Evolutionary conservation across 2,888 invertebrate genomes (phyloP), one percentile per base, ranked within the genome.

Genomic region (Muschampia plurimacula): DNA sequence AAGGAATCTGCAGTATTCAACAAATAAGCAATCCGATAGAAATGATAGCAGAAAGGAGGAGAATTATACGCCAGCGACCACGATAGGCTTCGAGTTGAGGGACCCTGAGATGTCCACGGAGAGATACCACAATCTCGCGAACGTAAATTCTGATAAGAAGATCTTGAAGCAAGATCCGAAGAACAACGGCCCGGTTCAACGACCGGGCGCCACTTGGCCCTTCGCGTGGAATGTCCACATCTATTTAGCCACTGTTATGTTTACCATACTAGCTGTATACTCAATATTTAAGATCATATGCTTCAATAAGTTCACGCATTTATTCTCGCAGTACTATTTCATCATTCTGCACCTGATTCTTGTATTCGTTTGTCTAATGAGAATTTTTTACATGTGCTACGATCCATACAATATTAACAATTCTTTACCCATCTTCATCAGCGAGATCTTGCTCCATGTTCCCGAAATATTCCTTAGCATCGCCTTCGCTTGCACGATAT

Each of bases 141-240:
- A 96, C 78, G 95, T 95, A 0, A 96, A 96, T 82, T 92, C 92
- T 4, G 95, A 93, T 79, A 94, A 92, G 81, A 95, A 94, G 80
- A 86, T 89, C 32, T 77, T 91, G 46, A 92, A 93, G 74, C 92
- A 91, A 73, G 92, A 94, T 72, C 75, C 85, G 0, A 94, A 94
- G 76, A 87, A 82, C 44, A 87, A 80, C 1, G 72, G 72, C 28
- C 88, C 91, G 0, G 84, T 95, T 0, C 94, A 94, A 77, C 88
- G 95, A 22, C 91, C 95, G 0, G 95, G 95, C 1, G 94, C 94
- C 0, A 96, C 97, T 0, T 97, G 97, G 97, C 96, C 97, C 0
- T 96, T 97, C 77, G 98, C 98, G 1, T 98, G 98, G 98, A 97
- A 98, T 82, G 96, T 98, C 9, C 98, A 99, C 86, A 97, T 98